Conservation (phyloP, 1,140 invertebrate genomes). For the Diprion similis region DNA sequence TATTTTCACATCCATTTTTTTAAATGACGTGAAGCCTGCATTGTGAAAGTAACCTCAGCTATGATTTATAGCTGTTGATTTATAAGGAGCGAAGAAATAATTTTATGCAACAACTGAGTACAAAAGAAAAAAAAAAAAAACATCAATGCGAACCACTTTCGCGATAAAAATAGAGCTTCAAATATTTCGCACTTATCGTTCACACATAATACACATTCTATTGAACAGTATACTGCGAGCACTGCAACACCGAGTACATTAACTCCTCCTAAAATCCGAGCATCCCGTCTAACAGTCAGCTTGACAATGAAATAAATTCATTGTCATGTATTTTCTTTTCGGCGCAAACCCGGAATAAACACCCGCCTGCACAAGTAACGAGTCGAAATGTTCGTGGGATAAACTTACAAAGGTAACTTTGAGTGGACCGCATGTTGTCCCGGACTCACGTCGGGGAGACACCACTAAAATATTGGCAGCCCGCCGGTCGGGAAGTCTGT, state of each 20-base stretch:
- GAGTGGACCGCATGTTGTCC: constrained; percentile 48
- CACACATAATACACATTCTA: too few species aligned
- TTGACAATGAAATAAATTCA: constrained; percentile 29
- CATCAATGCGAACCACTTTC: too few species aligned
- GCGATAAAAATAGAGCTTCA: too few species aligned
- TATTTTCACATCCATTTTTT: too few species aligned
- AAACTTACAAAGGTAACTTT: constrained; percentile 49
- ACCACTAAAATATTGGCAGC: constrained; percentile 34
- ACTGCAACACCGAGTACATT: constrained; percentile 17
- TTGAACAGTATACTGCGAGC: too few species aligned
- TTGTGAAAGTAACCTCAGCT: too few species aligned
- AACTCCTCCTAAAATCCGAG: constrained; percentile 28
- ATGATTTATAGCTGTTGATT: too few species aligned
- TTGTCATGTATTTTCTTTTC: constrained; percentile 29
- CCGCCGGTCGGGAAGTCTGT: constrained; percentile 45
- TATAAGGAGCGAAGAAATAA: too few species aligned
- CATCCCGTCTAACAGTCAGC: constrained; percentile 20
- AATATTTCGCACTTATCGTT: too few species aligned
- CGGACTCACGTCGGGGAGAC: constrained; percentile 35
- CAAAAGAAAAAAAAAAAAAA: too few species aligned
- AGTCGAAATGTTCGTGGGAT: constrained; percentile 19
- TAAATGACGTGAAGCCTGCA: too few species aligned
- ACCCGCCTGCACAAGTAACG: background rate
- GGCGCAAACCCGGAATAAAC: constrained; percentile 24
- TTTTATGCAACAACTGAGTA: too few species aligned